A percentile compares a stretch with the other conserved stretches of the same genome.
phyloP scores from a whole-genome alignment of 2,113 vertebrate species.

The Lepus europaeus region DNA sequence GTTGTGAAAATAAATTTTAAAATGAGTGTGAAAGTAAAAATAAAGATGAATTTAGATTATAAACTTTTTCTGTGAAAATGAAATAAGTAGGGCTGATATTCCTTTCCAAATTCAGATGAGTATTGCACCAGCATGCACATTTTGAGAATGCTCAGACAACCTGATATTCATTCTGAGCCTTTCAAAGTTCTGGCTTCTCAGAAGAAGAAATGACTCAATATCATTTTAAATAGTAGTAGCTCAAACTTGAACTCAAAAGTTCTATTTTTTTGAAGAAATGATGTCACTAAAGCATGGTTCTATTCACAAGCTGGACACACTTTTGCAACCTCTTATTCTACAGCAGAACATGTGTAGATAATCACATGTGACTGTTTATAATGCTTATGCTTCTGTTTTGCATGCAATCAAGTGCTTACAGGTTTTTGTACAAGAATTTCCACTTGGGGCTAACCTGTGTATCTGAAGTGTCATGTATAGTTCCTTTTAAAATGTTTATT shows the following conservation, averaged over 20 bases:
- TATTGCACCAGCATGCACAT: not conserved
- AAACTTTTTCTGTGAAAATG: not conserved
- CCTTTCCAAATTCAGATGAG: not conserved
- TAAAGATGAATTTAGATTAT: not conserved
- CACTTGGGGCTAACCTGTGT: conserved; percentile 63
- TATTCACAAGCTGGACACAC: conserved; percentile 38
- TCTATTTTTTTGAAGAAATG: conserved; percentile 70
- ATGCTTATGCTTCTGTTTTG: conserved; percentile 59
- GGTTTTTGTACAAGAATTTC: conserved; percentile 79
- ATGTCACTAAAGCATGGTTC: conserved; percentile 57
- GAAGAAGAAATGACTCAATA: conserved; percentile 40
- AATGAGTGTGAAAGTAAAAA: not conserved
- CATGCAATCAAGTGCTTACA: conserved; percentile 77
- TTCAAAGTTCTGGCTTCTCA: conserved; percentile 63
- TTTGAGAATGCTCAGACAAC: not conserved
- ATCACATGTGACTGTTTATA: not conserved
- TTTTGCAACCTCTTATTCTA: conserved; percentile 64
- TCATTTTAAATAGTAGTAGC: conserved; percentile 16
- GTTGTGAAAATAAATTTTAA: conserved; percentile 39
- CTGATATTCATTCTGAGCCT: conserved; percentile 33
- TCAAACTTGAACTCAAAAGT: conserved; percentile 43
- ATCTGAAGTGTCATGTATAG: conserved; percentile 77
- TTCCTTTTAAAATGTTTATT: conserved; percentile 85
- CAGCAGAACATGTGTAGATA: conserved; percentile 40
- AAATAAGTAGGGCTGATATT: not conserved